Base-by-base conservation (phyloP, 2,113 vertebrate genomes). In the Erythrolamprus reginae region DNA sequence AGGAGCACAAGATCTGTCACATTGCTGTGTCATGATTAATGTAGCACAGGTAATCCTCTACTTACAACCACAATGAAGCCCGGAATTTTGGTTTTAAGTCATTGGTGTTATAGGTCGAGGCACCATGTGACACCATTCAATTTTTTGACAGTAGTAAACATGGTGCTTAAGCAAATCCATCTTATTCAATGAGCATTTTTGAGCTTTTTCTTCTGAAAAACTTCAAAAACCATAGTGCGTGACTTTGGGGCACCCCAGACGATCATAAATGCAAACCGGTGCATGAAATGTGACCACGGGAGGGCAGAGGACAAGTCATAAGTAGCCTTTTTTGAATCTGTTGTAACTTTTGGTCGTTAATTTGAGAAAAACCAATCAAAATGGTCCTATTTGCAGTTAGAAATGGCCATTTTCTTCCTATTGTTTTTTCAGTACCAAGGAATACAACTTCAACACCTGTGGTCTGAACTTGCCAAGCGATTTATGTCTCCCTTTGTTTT, bases 161-260 rank as follows among this genome's bases (percentile, higher is more conserved):
- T 61, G 58, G 12, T 61, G 12, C 3, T n/a, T n/a, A 65, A 65
- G 28, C 28, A 26, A 65, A 65, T 65, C 12, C 4, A 65, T 12
- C 12, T 2, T 65, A 33, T 65, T 28, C 61, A 65, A 15, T 65
- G 61, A 12, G 1, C 12, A n/a, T 65, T 65, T n/a, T n/a, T 13
- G 61, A 13, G 12, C 10, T n/a, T n/a, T 61, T 5, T n/a, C 28
- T 61, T 26, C 10, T 61, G 26, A 24, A 61, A 28, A n/a, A n/a
- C 58, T 13, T 3, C 10, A n/a, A 4, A n/a, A n/a, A n/a, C 10
- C 26, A 13, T n/a, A n/a, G 4, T 1, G 10, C 0, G 4, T 28
- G 58, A n/a, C 10, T 12, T 61, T 61, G 58, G 58, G 58, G 5
- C 58, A 61, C 28, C 0, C 1, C 28, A 28, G n/a, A 26, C 3